Percentiles rank a stretch among this genome's conserved stretches.
Conservation (phyloP, 1,140 invertebrate species). For the Neelides sp. region DNA sequence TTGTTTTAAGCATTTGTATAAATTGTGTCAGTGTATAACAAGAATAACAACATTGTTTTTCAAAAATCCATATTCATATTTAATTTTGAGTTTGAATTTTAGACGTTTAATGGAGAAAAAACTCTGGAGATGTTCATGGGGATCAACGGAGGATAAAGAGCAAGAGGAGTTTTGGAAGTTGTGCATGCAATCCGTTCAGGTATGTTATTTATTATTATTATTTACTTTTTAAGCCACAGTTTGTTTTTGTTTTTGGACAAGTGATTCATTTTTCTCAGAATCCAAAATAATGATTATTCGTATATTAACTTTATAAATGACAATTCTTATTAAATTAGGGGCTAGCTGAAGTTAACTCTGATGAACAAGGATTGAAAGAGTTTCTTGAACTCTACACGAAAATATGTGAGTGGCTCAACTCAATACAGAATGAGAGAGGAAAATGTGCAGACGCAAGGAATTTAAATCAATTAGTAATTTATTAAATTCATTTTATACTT, state of each 20-base stretch:
- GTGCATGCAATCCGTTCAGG: conserved; percentile 27
- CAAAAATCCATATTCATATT: not conserved
- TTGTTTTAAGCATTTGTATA: not conserved
- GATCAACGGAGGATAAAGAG: conserved; percentile 20
- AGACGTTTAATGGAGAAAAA: conserved; percentile 22
- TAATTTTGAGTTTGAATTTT: not conserved
- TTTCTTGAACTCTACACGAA: conserved; percentile 24
- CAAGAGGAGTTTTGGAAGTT: conserved; percentile 25
- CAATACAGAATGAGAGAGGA: conserved; percentile 19
- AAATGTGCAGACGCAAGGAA: conserved; percentile 16
- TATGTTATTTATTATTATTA: not conserved
- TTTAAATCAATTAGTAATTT: conserved; percentile 18
- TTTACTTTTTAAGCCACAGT: not conserved
- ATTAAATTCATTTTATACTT: not conserved
- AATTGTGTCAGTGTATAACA: not conserved
- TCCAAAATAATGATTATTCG: not conserved
- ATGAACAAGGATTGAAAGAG: conserved; percentile 20
- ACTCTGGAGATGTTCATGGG: conserved; percentile 28
- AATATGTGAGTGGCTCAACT: conserved; percentile 26
- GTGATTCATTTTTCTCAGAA: not conserved
- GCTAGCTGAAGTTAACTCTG: conserved; percentile 13
- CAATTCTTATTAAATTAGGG: too few species aligned
- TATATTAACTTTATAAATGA: too few species aligned
- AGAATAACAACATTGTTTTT: not conserved
- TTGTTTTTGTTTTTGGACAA: not conserved